These are phyloP conservation scores for Hydrocynus forskahlii DNA, from an alignment of 2,797 vertebrate genomes.

Conservation along the genomic window DNA sequence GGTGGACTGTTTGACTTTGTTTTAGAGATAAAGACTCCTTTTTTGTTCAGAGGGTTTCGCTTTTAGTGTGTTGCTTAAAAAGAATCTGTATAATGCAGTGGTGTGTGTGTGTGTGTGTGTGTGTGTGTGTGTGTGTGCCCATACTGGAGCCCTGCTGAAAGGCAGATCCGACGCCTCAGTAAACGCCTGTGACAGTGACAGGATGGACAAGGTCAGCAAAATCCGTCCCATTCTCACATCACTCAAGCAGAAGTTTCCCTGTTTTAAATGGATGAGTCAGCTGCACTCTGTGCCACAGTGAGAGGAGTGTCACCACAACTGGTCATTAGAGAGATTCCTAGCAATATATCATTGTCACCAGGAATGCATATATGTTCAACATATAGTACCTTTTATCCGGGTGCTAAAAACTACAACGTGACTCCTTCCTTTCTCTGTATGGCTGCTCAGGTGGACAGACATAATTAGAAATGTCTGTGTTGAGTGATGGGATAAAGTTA, in stretches of 20 bases:
- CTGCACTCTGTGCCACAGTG: slow-evolving; percentile 6
- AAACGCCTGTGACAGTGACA: slow-evolving; percentile 5
- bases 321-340: slow-evolving; percentile 33
- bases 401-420: background rate
- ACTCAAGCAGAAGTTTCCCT: slow-evolving; percentile 29
- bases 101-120: slow-evolving; percentile 6
- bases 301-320: slow-evolving; percentile 22
- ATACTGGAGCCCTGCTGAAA: background rate
- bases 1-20: background rate
- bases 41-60: background rate
- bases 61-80: background rate
- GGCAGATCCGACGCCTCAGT: background rate
- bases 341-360: background rate
- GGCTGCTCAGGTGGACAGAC: too few relatives aligned
- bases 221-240: slow-evolving; percentile 29
- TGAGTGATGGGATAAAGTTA: too few relatives aligned
- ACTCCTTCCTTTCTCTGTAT: too few relatives aligned
- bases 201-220: slow-evolving; percentile 24
- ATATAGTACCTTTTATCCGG: slow-evolving; percentile 25
- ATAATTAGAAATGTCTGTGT: too few relatives aligned
- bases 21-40: slow-evolving; percentile 4
- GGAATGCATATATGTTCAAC: slow-evolving; percentile 43
- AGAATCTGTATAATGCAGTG: background rate
- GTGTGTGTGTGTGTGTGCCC: background rate
- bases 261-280: slow-evolving; percentile 50